A percentile compares a stretch with the other conserved stretches of the same genome.
These are phyloP conservation scores for Arenaria interpres DNA, from an alignment of 2,113 vertebrate genomes.

Conservation along the genomic window DNA sequence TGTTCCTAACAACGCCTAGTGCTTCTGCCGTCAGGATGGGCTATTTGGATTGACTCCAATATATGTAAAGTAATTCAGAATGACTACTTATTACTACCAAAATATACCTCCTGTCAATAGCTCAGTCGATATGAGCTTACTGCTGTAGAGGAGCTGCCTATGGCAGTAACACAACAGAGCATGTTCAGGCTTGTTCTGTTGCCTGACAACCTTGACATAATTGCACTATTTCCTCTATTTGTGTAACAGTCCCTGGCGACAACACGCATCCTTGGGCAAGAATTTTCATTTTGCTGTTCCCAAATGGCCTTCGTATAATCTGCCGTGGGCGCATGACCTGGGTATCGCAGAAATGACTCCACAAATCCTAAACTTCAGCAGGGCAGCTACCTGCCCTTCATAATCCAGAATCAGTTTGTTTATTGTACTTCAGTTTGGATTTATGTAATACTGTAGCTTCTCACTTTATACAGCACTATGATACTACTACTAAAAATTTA, in stretches of 20 bases:
- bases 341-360: not conserved
- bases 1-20: not conserved
- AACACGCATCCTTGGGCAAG: slow-evolving; percentile 6
- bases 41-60: not conserved
- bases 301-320: not conserved
- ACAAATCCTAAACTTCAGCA: not conserved
- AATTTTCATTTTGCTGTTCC: not conserved
- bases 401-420: not conserved
- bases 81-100: not conserved
- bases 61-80: not conserved
- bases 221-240: slow-evolving; percentile 47
- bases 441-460: not conserved
- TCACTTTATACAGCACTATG: not conserved
- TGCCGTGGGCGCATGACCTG: not conserved
- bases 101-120: not conserved
- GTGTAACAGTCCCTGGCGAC: not conserved
- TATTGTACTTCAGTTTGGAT: not conserved
- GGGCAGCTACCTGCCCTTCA: not conserved
- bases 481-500: not conserved
- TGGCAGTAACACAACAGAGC: not conserved
- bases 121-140: not conserved
- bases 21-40: not conserved
- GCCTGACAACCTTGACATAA: slow-evolving; percentile 47
- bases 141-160: not conserved
- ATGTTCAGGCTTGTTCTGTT: slow-evolving; percentile 34